Evolutionary conservation across 2,888 invertebrate species (phyloP).

Genomic region (Idaea biselata): DNA sequence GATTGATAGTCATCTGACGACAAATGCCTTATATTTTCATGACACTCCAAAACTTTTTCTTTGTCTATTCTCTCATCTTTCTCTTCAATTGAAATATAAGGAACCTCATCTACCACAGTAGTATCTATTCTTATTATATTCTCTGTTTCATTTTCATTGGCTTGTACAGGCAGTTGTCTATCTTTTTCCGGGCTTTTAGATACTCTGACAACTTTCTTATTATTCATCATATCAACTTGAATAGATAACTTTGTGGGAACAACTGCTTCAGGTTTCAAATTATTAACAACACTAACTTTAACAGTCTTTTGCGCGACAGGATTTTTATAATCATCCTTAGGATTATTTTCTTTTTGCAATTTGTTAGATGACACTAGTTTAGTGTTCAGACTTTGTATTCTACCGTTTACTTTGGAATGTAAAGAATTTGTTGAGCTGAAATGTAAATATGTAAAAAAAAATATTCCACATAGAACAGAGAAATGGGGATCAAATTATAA

Average conservation of each 20-base stretch:
- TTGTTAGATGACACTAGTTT: constrained; percentile 38
- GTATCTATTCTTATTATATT: neutral
- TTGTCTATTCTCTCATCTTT: constrained; percentile 4
- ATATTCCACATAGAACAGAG: constrained; percentile 8
- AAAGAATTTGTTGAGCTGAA: constrained; percentile 56
- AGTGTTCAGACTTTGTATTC: constrained; percentile 28
- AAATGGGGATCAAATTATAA: neutral
- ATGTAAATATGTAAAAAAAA: constrained; percentile 32
- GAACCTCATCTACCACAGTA: neutral
- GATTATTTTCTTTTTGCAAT: constrained; percentile 69
- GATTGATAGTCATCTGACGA: constrained; percentile 63
- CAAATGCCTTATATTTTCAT: constrained; percentile 9
- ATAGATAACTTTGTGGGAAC: constrained; percentile 47
- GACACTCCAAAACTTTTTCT: neutral
- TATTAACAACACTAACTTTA: constrained; percentile 55
- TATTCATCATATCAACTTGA: constrained; percentile 52
- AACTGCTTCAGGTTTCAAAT: constrained; percentile 39
- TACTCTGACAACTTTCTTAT: constrained; percentile 56
- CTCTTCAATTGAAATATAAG: neutral
- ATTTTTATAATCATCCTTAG: constrained; percentile 49
- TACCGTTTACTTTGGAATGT: constrained; percentile 56
- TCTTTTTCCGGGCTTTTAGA: constrained; percentile 37
- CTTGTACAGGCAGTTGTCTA: constrained; percentile 30
- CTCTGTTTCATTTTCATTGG: constrained; percentile 19
- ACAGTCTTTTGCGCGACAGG: constrained; percentile 42